Evolutionary conservation across 2,797 vertebrate species (phyloP).

Genomic region (Protonibea diacanthus): DNA sequence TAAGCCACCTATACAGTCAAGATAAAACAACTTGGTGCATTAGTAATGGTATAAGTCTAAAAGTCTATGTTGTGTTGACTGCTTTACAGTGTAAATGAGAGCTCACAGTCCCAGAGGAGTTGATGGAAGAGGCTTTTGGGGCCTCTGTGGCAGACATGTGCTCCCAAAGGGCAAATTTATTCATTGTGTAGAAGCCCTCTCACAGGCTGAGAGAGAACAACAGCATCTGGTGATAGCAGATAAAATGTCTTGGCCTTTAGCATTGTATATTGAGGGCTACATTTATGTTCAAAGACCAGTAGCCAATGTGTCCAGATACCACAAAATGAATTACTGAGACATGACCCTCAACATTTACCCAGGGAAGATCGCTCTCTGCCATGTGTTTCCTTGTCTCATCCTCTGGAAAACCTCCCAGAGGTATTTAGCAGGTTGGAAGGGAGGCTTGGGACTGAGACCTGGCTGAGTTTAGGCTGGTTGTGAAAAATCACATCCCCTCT

Average conservation of each 20-base stretch:
- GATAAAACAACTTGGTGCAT: slow-evolving; percentile 12
- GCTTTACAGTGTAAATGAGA: slow-evolving; percentile 35
- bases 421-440: slow-evolving; percentile 81
- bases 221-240: slow-evolving; percentile 17
- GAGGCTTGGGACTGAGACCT: slow-evolving; percentile 66
- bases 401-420: slow-evolving; percentile 73
- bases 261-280: neutral
- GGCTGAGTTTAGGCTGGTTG: slow-evolving; percentile 81
- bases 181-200: slow-evolving; percentile 18
- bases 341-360: slow-evolving; percentile 31
- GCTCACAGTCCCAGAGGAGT: slow-evolving; percentile 1
- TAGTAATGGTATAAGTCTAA: slow-evolving; percentile 12
- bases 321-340: slow-evolving; percentile 31
- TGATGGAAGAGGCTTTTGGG: slow-evolving; percentile 25
- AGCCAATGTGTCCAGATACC: slow-evolving; percentile 32
- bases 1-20: slow-evolving; percentile 21
- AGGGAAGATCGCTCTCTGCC: slow-evolving; percentile 41
- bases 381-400: slow-evolving; percentile 68
- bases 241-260: slow-evolving; percentile 10
- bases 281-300: slow-evolving; percentile 28
- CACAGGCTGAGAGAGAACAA: slow-evolving; percentile 13
- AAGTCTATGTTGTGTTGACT: slow-evolving; percentile 17
- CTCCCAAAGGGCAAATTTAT: slow-evolving; percentile 28
- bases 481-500: slow-evolving; percentile 87
- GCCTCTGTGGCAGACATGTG: slow-evolving; percentile 12